Evolutionary conservation across 2,113 vertebrate genomes (phyloP), one percentile per base, ranked within the genome.

Genomic region (Salvelinus namaycush): DNA sequence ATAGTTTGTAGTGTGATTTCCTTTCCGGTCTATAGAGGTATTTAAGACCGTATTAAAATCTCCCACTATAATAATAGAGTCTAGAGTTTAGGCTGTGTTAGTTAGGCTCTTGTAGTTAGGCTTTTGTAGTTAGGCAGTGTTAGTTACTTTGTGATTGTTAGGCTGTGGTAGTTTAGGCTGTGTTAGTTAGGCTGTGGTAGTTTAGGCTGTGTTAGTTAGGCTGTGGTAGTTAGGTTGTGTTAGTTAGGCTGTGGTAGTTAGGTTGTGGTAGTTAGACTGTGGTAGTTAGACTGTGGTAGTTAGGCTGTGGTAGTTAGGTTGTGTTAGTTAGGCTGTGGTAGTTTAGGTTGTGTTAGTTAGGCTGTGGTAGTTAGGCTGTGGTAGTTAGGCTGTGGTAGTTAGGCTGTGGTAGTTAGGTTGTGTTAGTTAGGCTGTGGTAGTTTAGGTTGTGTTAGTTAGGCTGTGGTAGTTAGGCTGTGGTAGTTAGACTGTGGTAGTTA

Each of bases 401-500:
- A 69, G 4, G 68, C 31, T 29, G 27, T 31, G 20, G 20, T 31
- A 16, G n/a, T 69, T 20, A 69, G 78, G 77, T 2, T 29, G 29
- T 29, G 29, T 2, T 29, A 29, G 29, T 29, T 29, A 29, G 92
- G 90, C 92, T 94, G 22, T 12, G n/a, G 26, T 29, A 29, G 29
- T 29, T 29, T 29, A 29, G 16, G 3, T 7, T 65, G 22, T 3
- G 26, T 11, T 69, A 29, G n/a, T 44, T 44, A 69, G 4, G 68
- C 31, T 14, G 27, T 31, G 20, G 1, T 31, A 16, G n/a, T 69
- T 20, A 69, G 78, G 76, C 3, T 3, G 29, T 29, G 29, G 29
- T 4, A 29, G 29, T 29, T 29, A 29, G 92, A 90, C 92, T 94
- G 22, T 3, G 26, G n/a, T 69, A 29, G n/a, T 44, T 44, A 69